Conservation (phyloP, 2,888 invertebrate species). For the Xestobium rufovillosum region DNA sequence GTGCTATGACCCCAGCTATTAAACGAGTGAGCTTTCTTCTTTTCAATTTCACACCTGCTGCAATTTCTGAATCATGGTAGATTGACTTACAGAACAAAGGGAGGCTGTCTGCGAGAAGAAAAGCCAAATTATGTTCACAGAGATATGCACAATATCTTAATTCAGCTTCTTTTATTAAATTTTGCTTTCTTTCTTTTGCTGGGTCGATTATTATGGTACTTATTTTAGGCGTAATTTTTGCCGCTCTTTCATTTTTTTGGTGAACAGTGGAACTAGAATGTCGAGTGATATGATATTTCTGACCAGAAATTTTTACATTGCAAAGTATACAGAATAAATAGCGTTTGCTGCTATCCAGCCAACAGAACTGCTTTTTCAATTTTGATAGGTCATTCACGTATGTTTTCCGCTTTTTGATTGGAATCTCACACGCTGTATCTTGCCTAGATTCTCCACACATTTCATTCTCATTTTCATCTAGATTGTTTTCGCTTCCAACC, state of each 20-base stretch:
- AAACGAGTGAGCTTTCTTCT: conserved; percentile 19
- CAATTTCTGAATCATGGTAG: conserved; percentile 22
- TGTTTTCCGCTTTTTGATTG: too few species aligned
- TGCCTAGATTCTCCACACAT: too few species aligned
- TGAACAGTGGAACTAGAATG: neutral
- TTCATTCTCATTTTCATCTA: too few species aligned
- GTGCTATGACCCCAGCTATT: conserved; percentile 17
- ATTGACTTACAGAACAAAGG: conserved; percentile 13
- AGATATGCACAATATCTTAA: neutral
- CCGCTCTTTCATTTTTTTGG: neutral
- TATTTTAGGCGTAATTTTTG: neutral
- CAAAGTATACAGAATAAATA: neutral
- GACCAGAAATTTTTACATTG: neutral
- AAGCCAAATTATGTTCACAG: conserved; percentile 13
- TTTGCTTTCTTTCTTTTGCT: too few species aligned
- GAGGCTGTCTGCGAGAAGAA: conserved; percentile 23
- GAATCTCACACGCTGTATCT: too few species aligned
- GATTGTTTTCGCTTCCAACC: too few species aligned
- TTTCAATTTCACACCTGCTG: conserved; percentile 18
- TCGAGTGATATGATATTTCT: neutral
- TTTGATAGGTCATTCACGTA: too few species aligned
- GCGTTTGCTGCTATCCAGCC: neutral
- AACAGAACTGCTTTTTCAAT: too few species aligned
- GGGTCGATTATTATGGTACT: too few species aligned
- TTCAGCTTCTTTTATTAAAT: conserved; percentile 1